These are phyloP conservation scores for Hydrotaea diabolus DNA, from an alignment of 2,888 invertebrate species.

Conservation along the genomic window DNA sequence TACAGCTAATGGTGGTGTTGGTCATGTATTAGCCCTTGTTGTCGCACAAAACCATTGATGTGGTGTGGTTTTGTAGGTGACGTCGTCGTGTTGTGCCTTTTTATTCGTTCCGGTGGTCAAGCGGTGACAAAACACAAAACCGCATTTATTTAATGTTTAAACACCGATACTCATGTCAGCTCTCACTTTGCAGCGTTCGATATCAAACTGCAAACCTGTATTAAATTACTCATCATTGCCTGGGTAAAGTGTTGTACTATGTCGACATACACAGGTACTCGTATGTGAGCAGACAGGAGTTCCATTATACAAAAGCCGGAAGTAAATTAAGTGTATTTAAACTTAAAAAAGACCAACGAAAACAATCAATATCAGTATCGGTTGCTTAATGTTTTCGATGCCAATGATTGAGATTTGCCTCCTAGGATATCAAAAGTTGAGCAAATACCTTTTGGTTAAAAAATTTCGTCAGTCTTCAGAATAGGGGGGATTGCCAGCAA, in stretches of 20 bases:
- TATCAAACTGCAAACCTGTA: constrained; percentile 6
- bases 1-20: background rate
- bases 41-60: constrained; percentile 57
- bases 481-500: no score
- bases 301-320: constrained; percentile 56
- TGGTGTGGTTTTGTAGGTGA: constrained; percentile 53
- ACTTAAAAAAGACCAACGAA: constrained; percentile 10
- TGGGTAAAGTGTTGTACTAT: background rate
- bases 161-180: constrained; percentile 14
- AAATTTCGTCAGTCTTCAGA: no score
- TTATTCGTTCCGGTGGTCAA: constrained; percentile 35
- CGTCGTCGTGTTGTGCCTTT: constrained; percentile 4
- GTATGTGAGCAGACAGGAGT: background rate
- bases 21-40: constrained; percentile 43
- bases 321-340: constrained; percentile 45
- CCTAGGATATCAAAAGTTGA: no score
- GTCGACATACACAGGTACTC: background rate
- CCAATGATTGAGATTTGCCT: no score
- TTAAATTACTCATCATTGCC: background rate
- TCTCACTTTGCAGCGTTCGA: constrained; percentile 8
- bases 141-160: constrained; percentile 59
- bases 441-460: no score
- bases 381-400: no score
- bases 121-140: constrained; percentile 54
- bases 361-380: background rate